A percentile compares a stretch with the other conserved stretches of the same genome.
phyloP scores from a whole-genome alignment of 1,140 invertebrate genomes.

The Theocolax elegans region DNA sequence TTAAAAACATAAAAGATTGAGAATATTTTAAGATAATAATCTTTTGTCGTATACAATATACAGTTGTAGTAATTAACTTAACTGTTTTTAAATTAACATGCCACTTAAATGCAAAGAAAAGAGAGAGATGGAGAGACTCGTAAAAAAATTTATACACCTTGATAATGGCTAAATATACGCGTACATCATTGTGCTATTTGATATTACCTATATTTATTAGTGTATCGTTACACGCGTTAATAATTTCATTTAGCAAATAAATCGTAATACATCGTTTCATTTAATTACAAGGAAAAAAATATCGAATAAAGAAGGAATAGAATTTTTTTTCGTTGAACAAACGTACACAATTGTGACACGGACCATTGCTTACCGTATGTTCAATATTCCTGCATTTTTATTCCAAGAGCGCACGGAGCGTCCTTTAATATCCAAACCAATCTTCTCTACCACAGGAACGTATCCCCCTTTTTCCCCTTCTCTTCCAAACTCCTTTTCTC shows the following conservation, averaged over 20 bases:
- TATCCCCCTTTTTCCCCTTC: neutral
- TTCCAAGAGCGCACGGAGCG: slow-evolving; percentile 29
- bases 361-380: too few relatives aligned
- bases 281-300: too few relatives aligned
- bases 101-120: neutral
- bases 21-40: slow-evolving; percentile 9
- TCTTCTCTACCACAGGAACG: slow-evolving; percentile 19
- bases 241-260: too few relatives aligned
- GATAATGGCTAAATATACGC: neutral
- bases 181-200: neutral
- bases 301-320: too few relatives aligned
- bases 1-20: slow-evolving; percentile 13
- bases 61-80: too few relatives aligned
- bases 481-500: neutral
- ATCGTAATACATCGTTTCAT: too few relatives aligned
- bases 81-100: slow-evolving; percentile 11
- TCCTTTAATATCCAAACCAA: slow-evolving; percentile 52
- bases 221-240: too few relatives aligned
- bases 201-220: neutral
- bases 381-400: slow-evolving; percentile 31
- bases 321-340: too few relatives aligned
- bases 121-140: too few relatives aligned
- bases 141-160: neutral
- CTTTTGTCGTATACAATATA: slow-evolving; percentile 18
- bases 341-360: too few relatives aligned